Conservation (phyloP, 2,888 invertebrate species). For the Chymomyza caudatula region DNA sequence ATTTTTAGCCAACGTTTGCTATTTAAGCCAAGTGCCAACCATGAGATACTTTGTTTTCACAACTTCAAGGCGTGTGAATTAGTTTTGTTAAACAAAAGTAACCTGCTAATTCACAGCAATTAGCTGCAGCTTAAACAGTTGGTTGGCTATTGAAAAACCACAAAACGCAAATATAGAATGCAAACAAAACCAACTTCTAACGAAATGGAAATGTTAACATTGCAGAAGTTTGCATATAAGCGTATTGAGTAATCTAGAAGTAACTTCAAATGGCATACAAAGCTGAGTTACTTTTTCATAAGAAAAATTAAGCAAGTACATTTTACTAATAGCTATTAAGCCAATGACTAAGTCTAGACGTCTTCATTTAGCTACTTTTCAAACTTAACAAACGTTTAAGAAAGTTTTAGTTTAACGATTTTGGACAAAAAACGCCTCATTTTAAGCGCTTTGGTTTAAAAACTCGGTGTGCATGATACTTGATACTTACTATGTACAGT, state of each 20-base stretch:
- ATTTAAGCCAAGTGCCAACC: background rate
- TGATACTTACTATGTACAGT: too few species aligned
- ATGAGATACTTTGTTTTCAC: background rate
- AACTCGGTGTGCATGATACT: too few species aligned
- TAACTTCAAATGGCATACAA: too few species aligned
- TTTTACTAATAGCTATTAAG: too few species aligned
- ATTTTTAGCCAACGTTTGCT: background rate
- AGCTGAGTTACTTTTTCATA: too few species aligned
- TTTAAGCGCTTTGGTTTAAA: too few species aligned
- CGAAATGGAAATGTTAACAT: background rate
- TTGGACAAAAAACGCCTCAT: too few species aligned
- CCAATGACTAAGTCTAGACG: too few species aligned
- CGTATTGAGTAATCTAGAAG: background rate
- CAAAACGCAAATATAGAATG: background rate
- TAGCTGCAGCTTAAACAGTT: background rate
- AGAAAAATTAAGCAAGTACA: too few species aligned
- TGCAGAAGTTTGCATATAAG: background rate
- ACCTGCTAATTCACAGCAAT: background rate
- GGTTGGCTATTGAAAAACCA: background rate
- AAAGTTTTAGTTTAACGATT: too few species aligned
- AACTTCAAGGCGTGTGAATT: background rate
- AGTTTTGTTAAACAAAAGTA: background rate
- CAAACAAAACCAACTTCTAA: background rate
- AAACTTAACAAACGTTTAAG: too few species aligned
- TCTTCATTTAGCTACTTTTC: too few species aligned